Evolutionary conservation across 2,888 invertebrate genomes (phyloP), one percentile per base, ranked within the genome.

Genomic region (Baronia brevicornis): DNA sequence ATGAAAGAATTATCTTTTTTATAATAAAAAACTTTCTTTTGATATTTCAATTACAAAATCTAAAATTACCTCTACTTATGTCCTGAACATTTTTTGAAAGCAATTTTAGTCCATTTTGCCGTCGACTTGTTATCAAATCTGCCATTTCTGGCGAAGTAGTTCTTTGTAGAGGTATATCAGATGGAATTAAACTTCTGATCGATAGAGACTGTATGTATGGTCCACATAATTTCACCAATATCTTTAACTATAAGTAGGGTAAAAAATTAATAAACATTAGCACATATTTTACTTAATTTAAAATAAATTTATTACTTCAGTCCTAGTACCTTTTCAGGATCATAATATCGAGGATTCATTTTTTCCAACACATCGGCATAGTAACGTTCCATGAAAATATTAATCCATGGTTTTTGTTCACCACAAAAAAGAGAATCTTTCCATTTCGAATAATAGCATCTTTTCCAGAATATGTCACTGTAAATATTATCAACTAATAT

Each of bases 401-500:
- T 78, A 7, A 84, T 70, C 82, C 79, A 84, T 38, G 59, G 67
- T 46, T 71, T 77, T 14, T 54, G 48, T 22, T 61, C 52, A 2
- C 54, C 34, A 19, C 63, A 37, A 23, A 59, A 36, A 1, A 77
- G 66, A 18, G 51, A 55, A 50, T 74, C 69, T 0, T 46, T 41
- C 72, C 80, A 84, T 43, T 64, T 72, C 0, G 72, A 60, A 19
- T 54, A 52, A 39, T 80, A 84, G 33, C 71, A 80, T 39, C 77
- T 62, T 54, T 73, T 78, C 85, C 85, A 85, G 55, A 84, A 84
- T 39, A 78, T 62, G 41, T 85, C 79, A 48, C 66, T 75, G 53
- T 73, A 70, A 14, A 85, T 78, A 44, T 79, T 78, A 34, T 80
- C 78, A 0, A 79, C 79, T 39, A 85, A 54, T 39, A 79, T 66